Evolutionary conservation across 2,888 invertebrate species (phyloP), one percentile per base, ranked within the genome.

Genomic region (Julus scandinavius): DNA sequence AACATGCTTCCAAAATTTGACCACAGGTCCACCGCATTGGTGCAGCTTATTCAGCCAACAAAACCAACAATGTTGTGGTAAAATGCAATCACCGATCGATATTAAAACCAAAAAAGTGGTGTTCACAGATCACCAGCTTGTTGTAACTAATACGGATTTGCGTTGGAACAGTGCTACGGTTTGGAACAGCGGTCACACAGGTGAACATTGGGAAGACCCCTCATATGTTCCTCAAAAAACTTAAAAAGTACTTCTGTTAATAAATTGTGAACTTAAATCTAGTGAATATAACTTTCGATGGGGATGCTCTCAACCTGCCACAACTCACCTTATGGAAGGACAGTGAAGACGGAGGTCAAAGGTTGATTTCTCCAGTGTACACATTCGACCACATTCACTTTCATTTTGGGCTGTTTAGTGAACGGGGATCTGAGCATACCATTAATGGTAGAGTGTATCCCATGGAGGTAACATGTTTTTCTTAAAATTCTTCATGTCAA

Each of bases 401-500:
- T 40, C 87, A 87, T 40, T 87, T 87, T 63, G 87, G 87, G 15
- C 58, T 17, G 13, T 20, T 87, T 13, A 87, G 87, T 29, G 87
- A 63, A n/a, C 87, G 54, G 3, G 87, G 87, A 17, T 3, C 58
- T 11, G 87, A 87, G 40, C 87, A 87, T 38, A 49, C 40, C 13
- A 63, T 87, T 0, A 38, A 87, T 38, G 15, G 58, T 5, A 49
- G 63, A 40, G 40, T 40, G 63, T 87, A 58, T 63, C 87, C 87
- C 29, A 58, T 87, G 87, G 87, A 87, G 87, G 87, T 87, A 50
- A n/a, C n/a, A n/a, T n/a, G n/a, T n/a, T n/a, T n/a, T n/a, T n/a
- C n/a, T n/a, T n/a, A n/a, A n/a, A n/a, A n/a, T n/a, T n/a, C n/a
- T n/a, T n/a, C n/a, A n/a, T n/a, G n/a, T n/a, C n/a, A n/a, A n/a